These are phyloP conservation scores for Phoebastria nigripes DNA, from an alignment of 2,797 vertebrate species.

Conservation along the genomic window DNA sequence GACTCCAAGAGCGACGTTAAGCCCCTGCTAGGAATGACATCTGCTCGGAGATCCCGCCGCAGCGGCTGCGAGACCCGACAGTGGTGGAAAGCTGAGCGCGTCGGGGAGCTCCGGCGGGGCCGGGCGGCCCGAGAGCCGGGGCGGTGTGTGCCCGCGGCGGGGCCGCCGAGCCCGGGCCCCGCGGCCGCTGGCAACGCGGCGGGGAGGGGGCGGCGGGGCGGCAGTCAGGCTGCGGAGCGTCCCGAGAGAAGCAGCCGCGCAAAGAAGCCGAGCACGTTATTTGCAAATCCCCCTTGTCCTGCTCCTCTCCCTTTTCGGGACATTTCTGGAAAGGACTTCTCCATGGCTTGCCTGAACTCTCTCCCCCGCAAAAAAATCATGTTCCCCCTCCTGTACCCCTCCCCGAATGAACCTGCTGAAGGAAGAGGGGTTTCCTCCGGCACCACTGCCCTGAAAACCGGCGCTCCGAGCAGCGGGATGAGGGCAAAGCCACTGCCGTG, in stretches of 20 bases:
- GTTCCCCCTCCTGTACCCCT: background rate
- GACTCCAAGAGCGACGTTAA: background rate
- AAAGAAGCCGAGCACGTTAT: background rate
- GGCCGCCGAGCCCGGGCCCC: background rate
- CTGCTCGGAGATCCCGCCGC: background rate
- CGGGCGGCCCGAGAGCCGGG: background rate
- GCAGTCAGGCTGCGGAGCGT: too few relatives aligned
- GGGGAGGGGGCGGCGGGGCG: too few relatives aligned
- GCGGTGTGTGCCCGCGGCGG: background rate
- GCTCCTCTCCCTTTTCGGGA: background rate
- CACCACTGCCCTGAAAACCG: background rate
- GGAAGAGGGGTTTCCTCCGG: rapidly evolving
- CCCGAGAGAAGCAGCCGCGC: background rate
- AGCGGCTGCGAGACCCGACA: background rate
- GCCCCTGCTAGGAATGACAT: background rate
- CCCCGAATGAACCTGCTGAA: background rate
- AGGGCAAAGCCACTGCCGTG: background rate
- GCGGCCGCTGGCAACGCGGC: too few relatives aligned
- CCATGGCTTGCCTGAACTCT: background rate
- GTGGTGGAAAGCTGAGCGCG: rapidly evolving
- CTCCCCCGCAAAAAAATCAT: rapidly evolving
- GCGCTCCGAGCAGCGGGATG: background rate
- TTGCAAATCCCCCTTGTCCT: background rate
- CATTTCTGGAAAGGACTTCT: background rate
- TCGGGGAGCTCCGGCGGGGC: background rate